phyloP scores from a whole-genome alignment of 2,888 invertebrate species.

The Pollenia angustigena region DNA sequence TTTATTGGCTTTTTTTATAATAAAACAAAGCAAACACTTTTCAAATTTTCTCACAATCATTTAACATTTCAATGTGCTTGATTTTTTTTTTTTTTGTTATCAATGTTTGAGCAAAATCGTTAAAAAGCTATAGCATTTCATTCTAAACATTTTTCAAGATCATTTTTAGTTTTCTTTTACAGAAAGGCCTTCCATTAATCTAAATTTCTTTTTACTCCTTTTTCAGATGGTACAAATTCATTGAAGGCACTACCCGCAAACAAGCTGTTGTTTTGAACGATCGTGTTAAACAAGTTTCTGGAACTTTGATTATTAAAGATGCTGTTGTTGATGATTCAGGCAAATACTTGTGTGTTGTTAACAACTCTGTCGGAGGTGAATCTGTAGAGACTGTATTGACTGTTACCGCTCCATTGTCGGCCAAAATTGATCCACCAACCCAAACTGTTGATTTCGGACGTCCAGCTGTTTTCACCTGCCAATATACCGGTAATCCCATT shows the following conservation, averaged over 20 bases:
- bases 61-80: constrained; percentile 58
- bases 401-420: constrained; percentile 95
- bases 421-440: constrained; percentile 94
- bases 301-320: constrained; percentile 95
- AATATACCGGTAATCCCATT: constrained; percentile 95
- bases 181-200: constrained; percentile 5
- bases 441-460: constrained; percentile 97
- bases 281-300: constrained; percentile 95
- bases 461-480: constrained; percentile 96
- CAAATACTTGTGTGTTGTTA: constrained; percentile 96
- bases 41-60: constrained; percentile 15
- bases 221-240: constrained; percentile 97
- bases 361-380: constrained; percentile 97
- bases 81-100: neutral
- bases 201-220: neutral
- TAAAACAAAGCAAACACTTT: neutral
- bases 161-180: constrained; percentile 56
- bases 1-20: constrained; percentile 1
- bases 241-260: constrained; percentile 93
- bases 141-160: constrained; percentile 61
- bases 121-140: constrained; percentile 59
- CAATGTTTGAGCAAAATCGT: neutral
- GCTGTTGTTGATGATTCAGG: constrained; percentile 97
- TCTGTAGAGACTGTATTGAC: constrained; percentile 96
- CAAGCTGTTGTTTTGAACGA: constrained; percentile 96